These are phyloP conservation scores for Dryocosmus kuriphilus DNA, from an alignment of 2,888 invertebrate species.

Conservation along the genomic window DNA sequence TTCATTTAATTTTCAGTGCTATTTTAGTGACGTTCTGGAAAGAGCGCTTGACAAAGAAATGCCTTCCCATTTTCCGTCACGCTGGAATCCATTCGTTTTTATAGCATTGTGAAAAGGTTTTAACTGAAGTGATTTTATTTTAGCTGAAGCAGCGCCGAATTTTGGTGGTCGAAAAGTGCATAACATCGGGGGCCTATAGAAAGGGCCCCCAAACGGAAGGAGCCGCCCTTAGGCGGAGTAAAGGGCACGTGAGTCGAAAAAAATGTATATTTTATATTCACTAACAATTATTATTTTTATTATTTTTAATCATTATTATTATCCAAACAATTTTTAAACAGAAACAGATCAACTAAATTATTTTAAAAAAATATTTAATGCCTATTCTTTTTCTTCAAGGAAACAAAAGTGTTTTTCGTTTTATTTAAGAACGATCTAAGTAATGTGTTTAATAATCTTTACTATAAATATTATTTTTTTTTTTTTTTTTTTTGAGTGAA, in stretches of 20 bases:
- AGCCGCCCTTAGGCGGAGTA: slow-evolving; percentile 73
- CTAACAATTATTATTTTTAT: not conserved
- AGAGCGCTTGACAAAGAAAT: not conserved
- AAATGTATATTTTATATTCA: not conserved
- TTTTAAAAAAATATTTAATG: no score
- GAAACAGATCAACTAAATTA: no score
- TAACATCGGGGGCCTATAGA: slow-evolving; percentile 71
- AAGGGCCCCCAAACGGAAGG: slow-evolving; percentile 70
- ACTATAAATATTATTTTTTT: not conserved
- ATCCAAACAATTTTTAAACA: no score
- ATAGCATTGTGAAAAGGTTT: slow-evolving; percentile 28
- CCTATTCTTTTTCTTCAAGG: no score
- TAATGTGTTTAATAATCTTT: no score
- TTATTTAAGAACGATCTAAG: no score
- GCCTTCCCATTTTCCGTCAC: slow-evolving; percentile 34
- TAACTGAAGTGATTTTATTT: slow-evolving; percentile 49
- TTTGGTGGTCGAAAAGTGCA: slow-evolving; percentile 66
- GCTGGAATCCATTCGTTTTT: slow-evolving; percentile 4
- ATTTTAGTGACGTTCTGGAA: not conserved
- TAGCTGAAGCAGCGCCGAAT: slow-evolving; percentile 75
- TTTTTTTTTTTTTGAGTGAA: not conserved
- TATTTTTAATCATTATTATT: not conserved
- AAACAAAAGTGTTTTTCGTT: no score
- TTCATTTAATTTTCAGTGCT: not conserved
- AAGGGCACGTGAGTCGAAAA: slow-evolving; percentile 60